These are phyloP conservation scores for Arrhopalites spinosus DNA, from an alignment of 2,888 invertebrate species.

Conservation along the genomic window DNA sequence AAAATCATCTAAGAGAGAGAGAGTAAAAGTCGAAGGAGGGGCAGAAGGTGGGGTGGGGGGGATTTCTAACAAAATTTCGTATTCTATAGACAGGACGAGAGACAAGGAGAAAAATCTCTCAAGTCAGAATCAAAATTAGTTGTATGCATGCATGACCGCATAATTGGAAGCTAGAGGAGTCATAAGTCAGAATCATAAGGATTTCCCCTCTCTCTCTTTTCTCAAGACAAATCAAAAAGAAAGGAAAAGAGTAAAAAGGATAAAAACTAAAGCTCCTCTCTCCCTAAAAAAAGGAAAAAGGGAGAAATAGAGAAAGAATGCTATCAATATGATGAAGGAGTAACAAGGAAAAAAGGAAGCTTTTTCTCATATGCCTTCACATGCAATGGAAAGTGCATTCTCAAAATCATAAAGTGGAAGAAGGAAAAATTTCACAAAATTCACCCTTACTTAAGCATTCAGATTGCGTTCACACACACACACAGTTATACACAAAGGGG, in stretches of 20 bases:
- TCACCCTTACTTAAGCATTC: neutral
- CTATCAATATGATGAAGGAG: too few species aligned
- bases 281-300: too few species aligned
- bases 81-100: neutral
- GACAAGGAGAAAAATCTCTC: slow-evolving; percentile 2
- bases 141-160: slow-evolving; percentile 9
- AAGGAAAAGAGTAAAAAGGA: slow-evolving; percentile 3
- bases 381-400: neutral
- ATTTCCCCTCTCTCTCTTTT: neutral
- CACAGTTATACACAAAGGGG: neutral
- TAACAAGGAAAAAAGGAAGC: neutral
- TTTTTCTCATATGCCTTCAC: neutral
- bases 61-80: neutral
- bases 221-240: slow-evolving; percentile 13
- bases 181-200: slow-evolving; percentile 31
- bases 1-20: neutral
- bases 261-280: slow-evolving; percentile 9
- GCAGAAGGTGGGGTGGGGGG: neutral
- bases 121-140: slow-evolving; percentile 19
- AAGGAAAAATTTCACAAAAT: neutral
- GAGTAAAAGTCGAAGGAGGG: neutral
- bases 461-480: neutral
- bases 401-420: neutral
- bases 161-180: neutral
- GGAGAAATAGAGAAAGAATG: too few species aligned